phyloP scores from a whole-genome alignment of 2,797 vertebrate species.

The Clamator glandarius region DNA sequence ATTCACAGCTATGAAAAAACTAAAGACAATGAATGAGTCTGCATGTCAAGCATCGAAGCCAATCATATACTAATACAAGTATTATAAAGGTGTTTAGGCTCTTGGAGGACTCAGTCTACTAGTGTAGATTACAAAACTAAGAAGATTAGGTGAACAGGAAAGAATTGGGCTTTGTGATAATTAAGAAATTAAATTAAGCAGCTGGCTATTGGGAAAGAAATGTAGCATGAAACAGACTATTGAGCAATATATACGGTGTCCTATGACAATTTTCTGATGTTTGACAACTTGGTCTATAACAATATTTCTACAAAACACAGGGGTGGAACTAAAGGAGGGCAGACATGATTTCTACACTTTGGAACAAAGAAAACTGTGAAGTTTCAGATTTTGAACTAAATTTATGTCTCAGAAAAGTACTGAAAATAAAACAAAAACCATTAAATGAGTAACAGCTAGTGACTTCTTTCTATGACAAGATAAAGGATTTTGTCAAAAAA shows the following conservation, averaged over 20 bases:
- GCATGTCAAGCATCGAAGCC: neutral
- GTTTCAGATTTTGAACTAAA: neutral
- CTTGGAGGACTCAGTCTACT: neutral
- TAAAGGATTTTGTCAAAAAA: neutral
- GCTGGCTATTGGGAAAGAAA: neutral
- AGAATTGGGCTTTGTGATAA: neutral
- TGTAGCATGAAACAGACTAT: neutral
- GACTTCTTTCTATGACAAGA: neutral
- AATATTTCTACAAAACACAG: neutral
- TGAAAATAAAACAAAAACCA: neutral
- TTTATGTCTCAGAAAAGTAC: neutral
- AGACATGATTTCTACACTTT: neutral
- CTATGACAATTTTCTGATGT: neutral
- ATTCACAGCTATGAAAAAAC: neutral
- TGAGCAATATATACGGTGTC: neutral
- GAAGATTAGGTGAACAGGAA: neutral
- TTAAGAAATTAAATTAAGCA: neutral
- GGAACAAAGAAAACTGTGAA: neutral
- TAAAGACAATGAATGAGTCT: neutral
- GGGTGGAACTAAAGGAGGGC: neutral
- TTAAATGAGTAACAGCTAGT: neutral
- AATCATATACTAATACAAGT: fast-evolving
- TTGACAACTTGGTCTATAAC: neutral
- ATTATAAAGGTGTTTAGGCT: neutral
- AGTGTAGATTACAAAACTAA: neutral